Conservation (phyloP, 2,888 invertebrate species). For the Dynastes hyllus region DNA sequence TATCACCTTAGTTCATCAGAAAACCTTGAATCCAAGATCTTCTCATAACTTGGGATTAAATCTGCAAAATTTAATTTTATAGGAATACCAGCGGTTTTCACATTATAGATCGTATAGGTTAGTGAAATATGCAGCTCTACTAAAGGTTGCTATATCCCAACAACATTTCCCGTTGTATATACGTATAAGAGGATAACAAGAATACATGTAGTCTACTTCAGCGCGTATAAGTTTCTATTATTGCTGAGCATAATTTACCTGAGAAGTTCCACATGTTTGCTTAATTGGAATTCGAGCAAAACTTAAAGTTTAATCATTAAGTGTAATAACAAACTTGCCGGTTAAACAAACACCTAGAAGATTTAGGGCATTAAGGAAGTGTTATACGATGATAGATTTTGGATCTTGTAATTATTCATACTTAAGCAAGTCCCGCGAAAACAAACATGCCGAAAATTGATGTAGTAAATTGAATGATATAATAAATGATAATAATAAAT, state of each 20-base stretch:
- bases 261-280: conserved; percentile 34
- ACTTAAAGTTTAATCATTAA: conserved; percentile 40
- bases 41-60: neutral
- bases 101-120: neutral
- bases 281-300: conserved; percentile 31
- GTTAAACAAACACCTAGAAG: conserved; percentile 24
- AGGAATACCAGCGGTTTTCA: neutral
- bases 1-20: no score
- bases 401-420: conserved; percentile 19
- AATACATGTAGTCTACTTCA: conserved; percentile 4
- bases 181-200: conserved; percentile 37
- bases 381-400: conserved; percentile 1
- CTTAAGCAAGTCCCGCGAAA: neutral
- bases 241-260: conserved; percentile 39
- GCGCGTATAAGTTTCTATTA: conserved; percentile 31
- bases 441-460: conserved; percentile 1
- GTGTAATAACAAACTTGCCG: conserved; percentile 37
- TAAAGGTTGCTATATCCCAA: conserved; percentile 19
- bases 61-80: conserved; percentile 1
- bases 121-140: neutral
- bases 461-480: neutral
- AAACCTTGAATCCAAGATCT: no score
- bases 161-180: neutral
- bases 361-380: conserved; percentile 14
- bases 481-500: no score